Conservation (phyloP, 2,888 invertebrate genomes). For the Theretra japonica region DNA sequence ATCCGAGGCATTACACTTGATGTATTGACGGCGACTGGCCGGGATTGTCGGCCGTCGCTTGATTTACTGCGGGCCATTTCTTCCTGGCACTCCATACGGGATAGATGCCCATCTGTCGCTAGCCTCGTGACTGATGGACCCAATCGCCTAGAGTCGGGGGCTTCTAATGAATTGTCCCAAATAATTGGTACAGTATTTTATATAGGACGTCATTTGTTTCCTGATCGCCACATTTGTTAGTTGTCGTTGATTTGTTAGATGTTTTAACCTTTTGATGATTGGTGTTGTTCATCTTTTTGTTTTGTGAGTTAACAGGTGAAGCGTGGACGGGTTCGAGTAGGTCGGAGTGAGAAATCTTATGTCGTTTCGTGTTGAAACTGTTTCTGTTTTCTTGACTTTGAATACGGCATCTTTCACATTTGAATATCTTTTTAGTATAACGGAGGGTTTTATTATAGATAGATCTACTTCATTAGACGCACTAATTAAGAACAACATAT, state of each 20-base stretch:
- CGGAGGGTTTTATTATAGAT: not conserved
- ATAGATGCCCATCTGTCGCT: constrained; percentile 78
- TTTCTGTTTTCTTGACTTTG: not conserved
- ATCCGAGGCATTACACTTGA: constrained; percentile 84
- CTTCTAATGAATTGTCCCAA: constrained; percentile 83
- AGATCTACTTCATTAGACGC: no score
- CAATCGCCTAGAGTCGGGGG: constrained; percentile 76
- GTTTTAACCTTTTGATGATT: constrained; percentile 60
- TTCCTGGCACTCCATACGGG: constrained; percentile 80
- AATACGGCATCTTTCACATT: not conserved
- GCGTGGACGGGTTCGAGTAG: constrained; percentile 19
- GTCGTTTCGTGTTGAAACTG: constrained; percentile 7
- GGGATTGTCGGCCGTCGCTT: constrained; percentile 80
- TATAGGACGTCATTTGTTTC: constrained; percentile 79
- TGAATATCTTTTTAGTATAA: not conserved
- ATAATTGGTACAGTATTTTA: constrained; percentile 84
- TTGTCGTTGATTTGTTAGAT: constrained; percentile 77
- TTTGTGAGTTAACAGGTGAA: constrained; percentile 25
- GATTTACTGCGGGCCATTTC: constrained; percentile 81
- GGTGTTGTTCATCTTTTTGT: constrained; percentile 28
- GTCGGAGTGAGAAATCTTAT: constrained; percentile 5
- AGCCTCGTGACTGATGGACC: constrained; percentile 74
- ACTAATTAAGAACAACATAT: no score
- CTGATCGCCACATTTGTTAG: constrained; percentile 80
- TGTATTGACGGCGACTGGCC: constrained; percentile 82